Base-by-base conservation (phyloP, 2,797 vertebrate genomes). In the Astyanax mexicanus region DNA sequence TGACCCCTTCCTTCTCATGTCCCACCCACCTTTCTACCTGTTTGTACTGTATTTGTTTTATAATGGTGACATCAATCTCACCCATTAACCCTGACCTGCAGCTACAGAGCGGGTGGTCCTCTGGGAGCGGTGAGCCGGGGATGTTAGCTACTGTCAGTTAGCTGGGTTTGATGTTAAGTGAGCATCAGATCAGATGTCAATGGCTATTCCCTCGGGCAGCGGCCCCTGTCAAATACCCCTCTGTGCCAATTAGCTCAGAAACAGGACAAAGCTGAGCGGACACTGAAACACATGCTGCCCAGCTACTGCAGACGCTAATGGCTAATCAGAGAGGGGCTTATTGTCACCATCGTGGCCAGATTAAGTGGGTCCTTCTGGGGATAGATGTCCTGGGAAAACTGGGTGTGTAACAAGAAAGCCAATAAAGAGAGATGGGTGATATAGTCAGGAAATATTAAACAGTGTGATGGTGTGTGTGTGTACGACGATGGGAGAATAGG, bases 141-240 rank as follows among this genome's bases (percentile, higher is more conserved):
- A 83, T 75, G 37, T 69, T 68, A 67, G 68, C 65, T 73, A 54
- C 52, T 42, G 54, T 82, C 84, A 81, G 86, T 90, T 86, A 80
- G 82, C 84, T 85, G 54, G 74, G 89, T 88, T 88, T 89, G 84
- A 91, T 90, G 88, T 86, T 92, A 93, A 93, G 92, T 90, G 89
- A 91, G 91, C 88, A 90, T 93, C 82, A 89, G 87, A 90, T 94
- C 91, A 92, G 91, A 91, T 92, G 92, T 92, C 91, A 89, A 86
- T 81, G 83, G 86, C 77, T 91, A 92, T 90, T 92, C 92, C 92
- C 91, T 3, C 49, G 77, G 85, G 89, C 78, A 81, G 27, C 52
- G 42, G 81, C 88, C 85, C 85, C n/a, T 79, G 85, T 75, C 83
- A 90, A 87, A 92, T 88, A 86, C 88, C 87, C 88, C 89, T 93